phyloP scores from a whole-genome alignment of 2,113 vertebrate species.

The Lanius collurio region DNA sequence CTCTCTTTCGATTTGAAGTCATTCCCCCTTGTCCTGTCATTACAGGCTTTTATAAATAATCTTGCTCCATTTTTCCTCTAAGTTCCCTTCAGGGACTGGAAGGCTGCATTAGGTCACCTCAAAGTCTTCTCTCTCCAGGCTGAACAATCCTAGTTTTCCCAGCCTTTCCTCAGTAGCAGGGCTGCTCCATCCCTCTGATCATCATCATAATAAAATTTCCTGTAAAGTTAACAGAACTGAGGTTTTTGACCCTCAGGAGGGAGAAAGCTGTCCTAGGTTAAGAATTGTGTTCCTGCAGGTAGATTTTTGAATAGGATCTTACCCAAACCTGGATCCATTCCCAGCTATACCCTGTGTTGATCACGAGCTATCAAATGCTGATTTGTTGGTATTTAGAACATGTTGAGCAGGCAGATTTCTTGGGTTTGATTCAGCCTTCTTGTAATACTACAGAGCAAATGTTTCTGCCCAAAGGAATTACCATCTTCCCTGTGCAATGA shows the following conservation, averaged over 20 bases:
- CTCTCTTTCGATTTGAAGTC: accelerated
- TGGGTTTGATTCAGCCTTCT: neutral
- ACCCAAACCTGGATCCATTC: neutral
- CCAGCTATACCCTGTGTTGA: neutral
- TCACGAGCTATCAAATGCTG: neutral
- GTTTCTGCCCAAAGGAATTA: neutral
- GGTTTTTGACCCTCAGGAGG: neutral
- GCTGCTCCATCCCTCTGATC: neutral
- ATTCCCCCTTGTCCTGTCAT: neutral
- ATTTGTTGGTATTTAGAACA: neutral
- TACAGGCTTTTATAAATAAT: neutral
- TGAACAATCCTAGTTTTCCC: neutral
- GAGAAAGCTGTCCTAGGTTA: neutral
- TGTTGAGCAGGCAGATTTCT: neutral
- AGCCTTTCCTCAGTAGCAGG: neutral
- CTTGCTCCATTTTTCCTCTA: neutral
- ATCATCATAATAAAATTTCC: neutral
- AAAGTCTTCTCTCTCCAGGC: neutral
- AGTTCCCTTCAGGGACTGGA: neutral
- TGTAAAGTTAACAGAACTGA: neutral
- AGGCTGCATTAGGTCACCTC: neutral
- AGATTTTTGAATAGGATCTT: neutral
- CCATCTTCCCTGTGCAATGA: neutral
- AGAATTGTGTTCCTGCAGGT: neutral
- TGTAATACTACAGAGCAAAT: neutral